Evolutionary conservation across 2,888 invertebrate species (phyloP), one percentile per base, ranked within the genome.

Genomic region (Molorchus minor): DNA sequence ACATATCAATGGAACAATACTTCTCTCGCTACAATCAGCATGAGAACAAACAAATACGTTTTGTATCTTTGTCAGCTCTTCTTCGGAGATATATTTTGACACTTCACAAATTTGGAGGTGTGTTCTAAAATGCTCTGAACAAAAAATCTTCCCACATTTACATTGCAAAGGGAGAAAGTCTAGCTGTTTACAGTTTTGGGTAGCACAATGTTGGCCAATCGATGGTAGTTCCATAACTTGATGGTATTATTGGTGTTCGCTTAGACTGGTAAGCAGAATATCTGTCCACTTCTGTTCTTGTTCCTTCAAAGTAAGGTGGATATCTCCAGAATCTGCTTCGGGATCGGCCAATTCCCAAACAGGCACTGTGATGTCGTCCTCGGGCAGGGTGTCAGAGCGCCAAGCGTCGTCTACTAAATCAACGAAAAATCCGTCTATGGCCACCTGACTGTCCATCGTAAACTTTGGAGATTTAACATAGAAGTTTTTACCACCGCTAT

Each of bases 291-390:
- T 85, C 75, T 89, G 87, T 75, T 93, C 92, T 76, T 92, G 93
- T 79, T 97, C 96, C 76, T 91, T 91, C 4, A 96, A 82, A 0
- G 95, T 95, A 77, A 96, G 87, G 75, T 92, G 92, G 2, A 93
- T 91, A 82, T 96, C 96, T 16, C 93, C 94, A 70, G 92, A 92
- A 79, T 97, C 96, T 1, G 94, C 93, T 79, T 94, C 94, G 0
- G 93, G 93, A 82, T 97, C 96, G 0, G 96, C 94, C 46, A 97
- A 82, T 81, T 96, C 96, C 75, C 91, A 88, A 46, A 89, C 79
- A 1, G 96, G 96, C 3, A 97, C 95, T 52, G 82, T 77, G 69
- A 93, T 93, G 75, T 95, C 94, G 79, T 96, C 95, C 71, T 88
- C 86, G 2, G 93, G 93, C 41, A 94, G 81, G 71, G 86, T 85